Base-by-base conservation (phyloP, 2,797 vertebrate genomes). In the Sciurus vulgaris region DNA sequence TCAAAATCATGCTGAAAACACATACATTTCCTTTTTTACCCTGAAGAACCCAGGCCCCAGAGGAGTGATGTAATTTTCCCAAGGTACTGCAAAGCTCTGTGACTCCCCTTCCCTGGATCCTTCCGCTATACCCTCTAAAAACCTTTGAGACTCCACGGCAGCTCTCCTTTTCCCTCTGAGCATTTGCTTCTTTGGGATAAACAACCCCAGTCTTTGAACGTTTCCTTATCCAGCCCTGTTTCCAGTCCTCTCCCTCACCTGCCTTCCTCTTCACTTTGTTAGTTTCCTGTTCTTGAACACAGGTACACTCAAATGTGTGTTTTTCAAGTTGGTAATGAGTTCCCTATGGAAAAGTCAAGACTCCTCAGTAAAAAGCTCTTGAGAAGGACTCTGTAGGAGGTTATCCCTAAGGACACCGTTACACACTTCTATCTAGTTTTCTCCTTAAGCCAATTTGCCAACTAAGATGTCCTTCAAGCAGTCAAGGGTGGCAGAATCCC, bases 301-400 rank as follows among this genome's bases (percentile, higher is more conserved):
- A 33, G 8, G 7, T 35, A 33, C 41, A 70, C 82, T 47, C 11
- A 14, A 26, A 2, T n/a, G 44, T 5, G 7, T 44, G 51, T 35
- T 85, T 69, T 86, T 76, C 91, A 90, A 82, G 28, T 90, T 76
- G 14, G 20, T 97, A 94, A 95, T 96, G 82, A 96, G 96, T 51
- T 96, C 94, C 86, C 94, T 35, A 54, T 2, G 86, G 97, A 88
- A 69, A 97, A 96, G 67, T n/a, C 24, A 84, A 94, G 94, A 79
- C 47, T 93, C 44, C 35, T 93, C 35, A 12, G 41, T 89, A 59
- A 83, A 85, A 86, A 73, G 83, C 61, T 90, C 69, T 77, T 59
- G 76, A 81, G 41, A 78, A 65, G 54, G 22, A 63, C 70, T 77
- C 35, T 35, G 14, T 28, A 10, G 79, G 61, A 56, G 35, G 14